phyloP scores from a whole-genome alignment of 2,888 invertebrate species.

The Copidosoma aretas region DNA sequence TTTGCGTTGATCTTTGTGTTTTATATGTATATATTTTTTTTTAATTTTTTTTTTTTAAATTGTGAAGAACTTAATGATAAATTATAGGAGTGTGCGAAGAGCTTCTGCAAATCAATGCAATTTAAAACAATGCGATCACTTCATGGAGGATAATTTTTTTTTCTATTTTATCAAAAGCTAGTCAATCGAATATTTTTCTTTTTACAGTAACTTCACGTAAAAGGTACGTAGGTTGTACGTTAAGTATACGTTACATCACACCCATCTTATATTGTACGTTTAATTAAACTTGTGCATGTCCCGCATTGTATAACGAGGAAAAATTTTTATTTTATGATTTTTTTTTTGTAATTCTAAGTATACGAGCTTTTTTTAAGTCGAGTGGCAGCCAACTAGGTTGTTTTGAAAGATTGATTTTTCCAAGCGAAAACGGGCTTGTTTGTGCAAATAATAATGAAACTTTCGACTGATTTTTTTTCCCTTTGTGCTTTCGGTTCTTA shows the following conservation, averaged over 20 bases:
- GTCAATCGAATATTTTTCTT: constrained; percentile 40
- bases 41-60: background rate
- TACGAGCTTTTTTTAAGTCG: background rate
- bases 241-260: too few relatives aligned
- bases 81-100: constrained; percentile 11
- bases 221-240: too few relatives aligned
- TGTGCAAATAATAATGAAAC: background rate
- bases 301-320: too few relatives aligned
- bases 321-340: background rate
- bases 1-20: constrained; percentile 13
- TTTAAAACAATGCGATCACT: background rate
- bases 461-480: constrained; percentile 29
- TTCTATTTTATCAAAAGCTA: constrained; percentile 40
- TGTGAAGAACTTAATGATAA: background rate
- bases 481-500: constrained; percentile 12
- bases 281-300: constrained; percentile 29
- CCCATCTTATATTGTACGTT: constrained; percentile 36
- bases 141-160: constrained; percentile 1
- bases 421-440: background rate
- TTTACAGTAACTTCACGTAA: constrained; percentile 33
- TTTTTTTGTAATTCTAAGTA: constrained; percentile 12
- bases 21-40: constrained; percentile 20
- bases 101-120: constrained; percentile 24
- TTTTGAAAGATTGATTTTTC: constrained; percentile 39
- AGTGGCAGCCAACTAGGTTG: constrained; percentile 21